phyloP scores from a whole-genome alignment of 1,140 invertebrate genomes.

The Harlomillsia oculata region DNA sequence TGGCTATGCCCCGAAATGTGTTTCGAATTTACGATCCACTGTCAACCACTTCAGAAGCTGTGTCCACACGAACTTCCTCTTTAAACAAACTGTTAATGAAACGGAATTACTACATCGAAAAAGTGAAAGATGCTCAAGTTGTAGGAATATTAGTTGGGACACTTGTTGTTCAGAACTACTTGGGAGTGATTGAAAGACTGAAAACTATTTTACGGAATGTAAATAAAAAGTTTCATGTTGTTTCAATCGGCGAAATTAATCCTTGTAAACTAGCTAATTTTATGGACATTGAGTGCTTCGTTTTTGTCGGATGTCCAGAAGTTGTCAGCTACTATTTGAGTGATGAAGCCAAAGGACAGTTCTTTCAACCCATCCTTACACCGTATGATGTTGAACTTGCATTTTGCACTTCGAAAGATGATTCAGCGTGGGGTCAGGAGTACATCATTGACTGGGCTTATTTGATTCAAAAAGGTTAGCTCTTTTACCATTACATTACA shows the following conservation, averaged over 20 bases:
- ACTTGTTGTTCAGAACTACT: slow-evolving; percentile 67
- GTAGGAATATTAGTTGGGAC: slow-evolving; percentile 84
- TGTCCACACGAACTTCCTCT: slow-evolving; percentile 36
- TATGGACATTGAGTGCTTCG: slow-evolving; percentile 67
- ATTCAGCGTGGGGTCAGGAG: slow-evolving; percentile 2
- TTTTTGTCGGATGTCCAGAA: slow-evolving; percentile 80
- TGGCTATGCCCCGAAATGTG: slow-evolving; percentile 41
- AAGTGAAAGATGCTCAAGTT: slow-evolving; percentile 73
- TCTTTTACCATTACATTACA: slow-evolving; percentile 14
- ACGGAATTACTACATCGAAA: slow-evolving; percentile 72
- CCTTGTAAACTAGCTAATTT: slow-evolving; percentile 88
- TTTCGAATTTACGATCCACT: slow-evolving; percentile 43
- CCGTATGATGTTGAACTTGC: slow-evolving; percentile 87
- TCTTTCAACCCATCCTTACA: slow-evolving; percentile 80
- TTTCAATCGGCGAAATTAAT: slow-evolving; percentile 86
- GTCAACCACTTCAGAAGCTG: slow-evolving; percentile 26
- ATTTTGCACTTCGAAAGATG: slow-evolving; percentile 32
- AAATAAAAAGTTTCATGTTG: slow-evolving; percentile 78
- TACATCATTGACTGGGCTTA: slow-evolving; percentile 15
- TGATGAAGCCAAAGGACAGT: slow-evolving; percentile 71
- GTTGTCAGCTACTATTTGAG: slow-evolving; percentile 40
- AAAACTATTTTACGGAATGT: slow-evolving; percentile 60
- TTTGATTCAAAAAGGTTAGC: slow-evolving; percentile 19
- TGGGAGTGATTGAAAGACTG: slow-evolving; percentile 62
- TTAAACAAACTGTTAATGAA: slow-evolving; percentile 52